Evolutionary conservation across 2,888 invertebrate species (phyloP).

Genomic region (Drosophila merina): DNA sequence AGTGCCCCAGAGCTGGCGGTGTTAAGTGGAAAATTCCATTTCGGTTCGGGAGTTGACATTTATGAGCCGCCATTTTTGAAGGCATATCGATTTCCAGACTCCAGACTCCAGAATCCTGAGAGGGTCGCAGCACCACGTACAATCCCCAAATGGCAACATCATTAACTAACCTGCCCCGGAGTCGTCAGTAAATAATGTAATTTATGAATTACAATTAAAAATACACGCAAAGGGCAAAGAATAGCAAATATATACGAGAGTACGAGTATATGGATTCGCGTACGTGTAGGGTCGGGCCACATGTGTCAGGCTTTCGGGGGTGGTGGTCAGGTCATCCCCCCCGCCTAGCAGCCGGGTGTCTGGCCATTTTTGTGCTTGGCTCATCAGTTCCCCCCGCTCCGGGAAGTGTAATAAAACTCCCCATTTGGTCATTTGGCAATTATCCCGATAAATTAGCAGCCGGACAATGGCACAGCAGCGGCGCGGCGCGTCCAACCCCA

Average conservation of each 20-base stretch:
- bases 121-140: neutral
- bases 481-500: conserved; percentile 19
- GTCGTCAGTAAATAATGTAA: conserved; percentile 71
- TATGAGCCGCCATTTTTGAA: conserved; percentile 38
- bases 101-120: neutral
- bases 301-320: conserved; percentile 27
- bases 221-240: conserved; percentile 58
- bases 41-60: conserved; percentile 36
- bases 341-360: conserved; percentile 21
- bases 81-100: conserved; percentile 33
- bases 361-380: conserved; percentile 66
- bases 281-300: conserved; percentile 19
- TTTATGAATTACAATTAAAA: conserved; percentile 83
- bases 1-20: conserved; percentile 35
- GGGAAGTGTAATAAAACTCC: conserved; percentile 81
- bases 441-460: conserved; percentile 84
- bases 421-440: conserved; percentile 84
- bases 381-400: conserved; percentile 67
- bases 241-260: neutral
- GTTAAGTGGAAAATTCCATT: conserved; percentile 79
- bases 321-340: neutral
- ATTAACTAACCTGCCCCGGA: conserved; percentile 37
- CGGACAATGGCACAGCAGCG: conserved; percentile 60
- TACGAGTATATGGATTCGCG: neutral
- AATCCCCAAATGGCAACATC: conserved; percentile 42